A percentile compares a stretch with the other conserved stretches of the same genome.
phyloP scores from a whole-genome alignment of 2,888 invertebrate species.

The Ormyrus rosae region DNA sequence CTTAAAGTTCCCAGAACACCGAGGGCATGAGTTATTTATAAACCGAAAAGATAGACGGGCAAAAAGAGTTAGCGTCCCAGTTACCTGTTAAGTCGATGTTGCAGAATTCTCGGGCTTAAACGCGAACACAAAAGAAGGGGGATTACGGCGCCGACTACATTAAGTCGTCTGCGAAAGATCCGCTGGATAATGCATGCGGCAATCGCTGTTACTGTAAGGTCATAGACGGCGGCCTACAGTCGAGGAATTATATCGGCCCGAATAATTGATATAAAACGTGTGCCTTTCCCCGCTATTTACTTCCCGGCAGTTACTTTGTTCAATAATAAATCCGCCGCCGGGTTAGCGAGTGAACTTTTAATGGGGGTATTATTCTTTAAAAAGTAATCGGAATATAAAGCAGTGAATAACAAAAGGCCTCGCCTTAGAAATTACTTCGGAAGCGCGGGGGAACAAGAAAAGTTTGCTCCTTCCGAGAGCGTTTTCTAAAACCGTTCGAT shows the following conservation, averaged over 20 bases:
- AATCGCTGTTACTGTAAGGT: neutral
- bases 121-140: neutral
- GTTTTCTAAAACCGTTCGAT: constrained; percentile 19
- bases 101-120: neutral
- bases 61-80: neutral
- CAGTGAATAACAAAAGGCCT: neutral
- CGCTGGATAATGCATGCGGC: constrained; percentile 18
- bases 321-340: no score
- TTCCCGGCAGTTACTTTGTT: no score
- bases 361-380: no score
- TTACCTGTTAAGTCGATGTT: constrained; percentile 19
- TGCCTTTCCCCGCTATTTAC: no score
- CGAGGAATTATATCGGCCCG: no score
- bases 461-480: constrained; percentile 5
- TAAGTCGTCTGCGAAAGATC: constrained; percentile 32
- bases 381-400: neutral
- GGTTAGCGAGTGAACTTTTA: no score
- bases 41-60: no score
- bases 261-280: no score
- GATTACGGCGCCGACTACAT: constrained; percentile 48
- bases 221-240: no score
- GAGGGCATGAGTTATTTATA: no score
- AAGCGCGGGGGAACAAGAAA: neutral
- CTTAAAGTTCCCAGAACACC: no score
- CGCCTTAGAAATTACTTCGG: no score